Percentiles rank a stretch among this genome's conserved stretches.
These are phyloP conservation scores for Trichonephila clavata DNA, from an alignment of 1,140 invertebrate species.

Conservation along the genomic window DNA sequence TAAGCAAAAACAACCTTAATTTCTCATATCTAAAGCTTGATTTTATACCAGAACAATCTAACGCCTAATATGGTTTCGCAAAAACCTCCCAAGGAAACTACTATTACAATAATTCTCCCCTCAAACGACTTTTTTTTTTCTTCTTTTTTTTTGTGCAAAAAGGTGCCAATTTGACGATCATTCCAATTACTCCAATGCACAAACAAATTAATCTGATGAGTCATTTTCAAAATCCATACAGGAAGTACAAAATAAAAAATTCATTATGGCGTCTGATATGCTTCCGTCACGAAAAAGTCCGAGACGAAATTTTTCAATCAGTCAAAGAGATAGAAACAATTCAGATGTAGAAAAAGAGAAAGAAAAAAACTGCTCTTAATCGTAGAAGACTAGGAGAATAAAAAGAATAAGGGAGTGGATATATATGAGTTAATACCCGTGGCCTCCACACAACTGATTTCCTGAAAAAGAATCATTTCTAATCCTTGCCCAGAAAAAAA, in stretches of 20 bases:
- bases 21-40: too few relatives aligned
- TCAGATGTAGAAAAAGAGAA: neutral
- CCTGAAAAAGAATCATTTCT: slow-evolving; percentile 45
- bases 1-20: too few relatives aligned
- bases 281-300: slow-evolving; percentile 11
- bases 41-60: too few relatives aligned
- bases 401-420: slow-evolving; percentile 1
- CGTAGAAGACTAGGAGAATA: neutral
- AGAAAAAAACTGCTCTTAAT: neutral
- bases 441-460: slow-evolving; percentile 9
- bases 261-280: slow-evolving; percentile 13
- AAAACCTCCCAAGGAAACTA: neutral
- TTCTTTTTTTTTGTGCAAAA: too few relatives aligned
- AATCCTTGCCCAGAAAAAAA: slow-evolving; percentile 31
- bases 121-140: too few relatives aligned
- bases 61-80: too few relatives aligned
- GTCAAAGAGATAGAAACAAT: slow-evolving; percentile 16
- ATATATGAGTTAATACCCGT: slow-evolving; percentile 9
- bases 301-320: slow-evolving; percentile 35
- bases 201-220: neutral
- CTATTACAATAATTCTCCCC: neutral
- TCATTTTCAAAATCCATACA: neutral
- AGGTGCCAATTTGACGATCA: too few relatives aligned
- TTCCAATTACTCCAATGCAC: neutral
- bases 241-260: slow-evolving; percentile 19